phyloP scores from a whole-genome alignment of 2,113 vertebrate species.

The Pseudolaguvia tuberculata region DNA sequence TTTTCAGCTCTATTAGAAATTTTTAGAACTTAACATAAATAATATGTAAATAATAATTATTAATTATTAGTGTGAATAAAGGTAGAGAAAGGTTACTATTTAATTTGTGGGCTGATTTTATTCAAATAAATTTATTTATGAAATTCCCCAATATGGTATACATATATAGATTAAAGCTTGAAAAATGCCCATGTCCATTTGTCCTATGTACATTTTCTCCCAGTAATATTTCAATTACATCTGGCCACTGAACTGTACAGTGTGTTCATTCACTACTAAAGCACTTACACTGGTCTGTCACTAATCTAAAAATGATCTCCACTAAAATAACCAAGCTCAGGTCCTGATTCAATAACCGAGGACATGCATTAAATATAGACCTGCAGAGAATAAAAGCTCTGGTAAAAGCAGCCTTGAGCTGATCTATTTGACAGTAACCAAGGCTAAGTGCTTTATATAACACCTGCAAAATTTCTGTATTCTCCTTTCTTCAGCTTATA shows the following conservation, averaged over 20 bases:
- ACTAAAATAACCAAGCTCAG: conserved; percentile 31
- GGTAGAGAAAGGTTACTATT: not conserved
- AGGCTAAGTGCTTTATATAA: conserved; percentile 34
- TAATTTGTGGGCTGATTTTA: no score
- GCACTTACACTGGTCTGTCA: not conserved
- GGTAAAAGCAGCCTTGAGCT: conserved; percentile 20
- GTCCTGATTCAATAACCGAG: conserved; percentile 39
- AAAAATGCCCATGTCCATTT: not conserved
- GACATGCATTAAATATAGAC: conserved; percentile 35
- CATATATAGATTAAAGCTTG: not conserved
- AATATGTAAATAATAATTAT: no score
- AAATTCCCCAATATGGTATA: no score
- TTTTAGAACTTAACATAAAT: no score
- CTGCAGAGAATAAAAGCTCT: conserved; percentile 21
- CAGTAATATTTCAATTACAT: conserved; percentile 1
- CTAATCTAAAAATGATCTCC: conserved; percentile 27
- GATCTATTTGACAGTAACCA: conserved; percentile 14
- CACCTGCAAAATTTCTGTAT: conserved; percentile 23
- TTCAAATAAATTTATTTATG: not conserved
- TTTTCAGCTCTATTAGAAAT: no score
- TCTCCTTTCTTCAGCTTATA: not conserved
- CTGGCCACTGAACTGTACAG: not conserved
- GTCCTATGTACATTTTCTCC: no score
- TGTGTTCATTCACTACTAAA: conserved; percentile 19
- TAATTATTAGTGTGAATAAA: no score